Base-by-base conservation (phyloP, 2,113 vertebrate species). In the Clinocottus analis region DNA sequence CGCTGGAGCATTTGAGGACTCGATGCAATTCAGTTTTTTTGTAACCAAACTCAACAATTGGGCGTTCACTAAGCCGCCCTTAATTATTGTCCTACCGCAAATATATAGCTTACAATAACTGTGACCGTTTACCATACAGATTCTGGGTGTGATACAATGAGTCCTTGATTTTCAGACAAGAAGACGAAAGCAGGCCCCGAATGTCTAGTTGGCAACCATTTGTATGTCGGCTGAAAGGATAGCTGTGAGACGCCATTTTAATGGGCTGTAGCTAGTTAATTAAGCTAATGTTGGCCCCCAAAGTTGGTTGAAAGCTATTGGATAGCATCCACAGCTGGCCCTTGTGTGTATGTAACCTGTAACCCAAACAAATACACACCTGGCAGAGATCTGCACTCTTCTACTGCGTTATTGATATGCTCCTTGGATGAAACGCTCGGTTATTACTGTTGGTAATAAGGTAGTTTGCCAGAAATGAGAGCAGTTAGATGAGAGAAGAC, bases 1-100 rank as follows among this genome's bases (percentile, higher is more conserved):
- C 78, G 64, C 77, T 67, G 87, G 84, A 85, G 74, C 86, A 59
- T 82, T 76, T n/a, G 19, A 87, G 84, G 47, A 49, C 82, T 77
- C 72, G 11, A 13, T 70, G 55, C 53, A 5, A 12, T 55, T 55
- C 11, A n/a, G 12, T 55, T 25, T 9, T 45, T 17, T 45, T 16
- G 13, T 6, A 13, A 23, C n/a, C 51, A 25, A 55, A 55, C 51
- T 53, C 10, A 11, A 53, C 51, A 53, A 53, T 2, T 23, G 2
- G 49, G 49, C 49, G 49, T 23, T 51, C 21, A n/a, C n/a, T n/a
- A n/a, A n/a, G n/a, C n/a, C n/a, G n/a, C 41, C 41, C 14, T 45
- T 14, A 45, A 51, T 23, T 2, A 69, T 8, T 16, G 7, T 17
- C 23, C 31, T 23, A 35, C 8, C 37, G 17, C 25, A 49, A n/a